Conservation (phyloP, 2,797 vertebrate genomes). For the Pangasius larnaudii region DNA sequence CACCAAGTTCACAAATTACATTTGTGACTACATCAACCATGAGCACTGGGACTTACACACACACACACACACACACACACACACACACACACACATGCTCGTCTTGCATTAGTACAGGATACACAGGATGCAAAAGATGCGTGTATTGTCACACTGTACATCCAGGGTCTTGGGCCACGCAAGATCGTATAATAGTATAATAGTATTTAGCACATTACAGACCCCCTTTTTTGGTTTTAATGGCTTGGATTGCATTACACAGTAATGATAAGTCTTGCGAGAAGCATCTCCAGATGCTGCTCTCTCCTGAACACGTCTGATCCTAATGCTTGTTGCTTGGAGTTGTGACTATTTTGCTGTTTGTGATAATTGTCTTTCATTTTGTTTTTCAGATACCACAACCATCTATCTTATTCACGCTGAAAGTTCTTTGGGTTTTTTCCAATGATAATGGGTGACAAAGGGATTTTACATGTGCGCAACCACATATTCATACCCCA, state of each 20-base stretch:
- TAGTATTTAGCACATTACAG: conserved; percentile 38
- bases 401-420: too few relatives aligned
- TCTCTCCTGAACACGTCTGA: neutral
- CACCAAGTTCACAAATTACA: conserved; percentile 8
- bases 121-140: neutral
- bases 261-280: neutral
- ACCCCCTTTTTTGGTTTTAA: neutral
- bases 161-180: neutral
- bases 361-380: too few relatives aligned
- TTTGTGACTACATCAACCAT: neutral
- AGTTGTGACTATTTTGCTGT: neutral
- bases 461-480: neutral
- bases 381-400: too few relatives aligned
- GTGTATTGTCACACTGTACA: neutral
- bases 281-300: neutral
- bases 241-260: neutral
- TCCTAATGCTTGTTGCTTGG: neutral
- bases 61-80: neutral
- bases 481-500: neutral
- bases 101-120: neutral
- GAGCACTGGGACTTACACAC: neutral
- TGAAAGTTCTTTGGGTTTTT: neutral
- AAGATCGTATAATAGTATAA: neutral
- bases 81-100: neutral
- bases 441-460: neutral